These are phyloP conservation scores for Pedionomus torquatus DNA, from an alignment of 2,113 vertebrate genomes.

Conservation along the genomic window DNA sequence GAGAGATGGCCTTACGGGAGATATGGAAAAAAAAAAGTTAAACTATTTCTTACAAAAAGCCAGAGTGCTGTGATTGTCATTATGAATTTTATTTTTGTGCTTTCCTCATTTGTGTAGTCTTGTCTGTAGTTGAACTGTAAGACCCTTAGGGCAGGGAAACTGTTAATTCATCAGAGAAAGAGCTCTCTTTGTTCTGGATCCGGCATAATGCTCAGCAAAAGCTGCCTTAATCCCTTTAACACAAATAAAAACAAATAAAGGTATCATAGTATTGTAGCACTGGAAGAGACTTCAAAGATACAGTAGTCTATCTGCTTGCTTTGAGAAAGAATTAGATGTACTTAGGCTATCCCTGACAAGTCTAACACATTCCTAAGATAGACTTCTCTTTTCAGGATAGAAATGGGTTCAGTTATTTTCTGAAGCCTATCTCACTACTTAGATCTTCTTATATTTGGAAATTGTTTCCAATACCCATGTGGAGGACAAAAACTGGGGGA, in stretches of 20 bases:
- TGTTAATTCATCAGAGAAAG: background rate
- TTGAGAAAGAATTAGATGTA: background rate
- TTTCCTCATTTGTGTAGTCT: background rate
- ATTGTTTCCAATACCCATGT: background rate
- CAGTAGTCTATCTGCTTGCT: background rate
- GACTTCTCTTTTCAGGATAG: background rate
- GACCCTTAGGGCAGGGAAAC: background rate
- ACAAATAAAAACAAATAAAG: slow-evolving; percentile 16
- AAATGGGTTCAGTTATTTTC: background rate
- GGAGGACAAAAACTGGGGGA: background rate
- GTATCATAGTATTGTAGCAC: background rate
- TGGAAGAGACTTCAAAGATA: background rate
- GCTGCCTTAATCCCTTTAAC: background rate
- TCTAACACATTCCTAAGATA: background rate
- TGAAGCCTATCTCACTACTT: background rate
- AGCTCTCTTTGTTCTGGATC: background rate
- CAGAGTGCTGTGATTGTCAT: background rate
- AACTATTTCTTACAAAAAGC: background rate
- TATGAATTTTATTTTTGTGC: background rate
- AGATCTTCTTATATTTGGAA: background rate
- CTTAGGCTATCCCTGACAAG: background rate
- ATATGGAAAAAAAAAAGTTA: background rate
- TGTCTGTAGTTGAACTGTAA: background rate
- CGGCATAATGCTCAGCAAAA: background rate
- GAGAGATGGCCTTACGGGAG: background rate